Base-by-base conservation (phyloP, 2,113 vertebrate species). In the Rhinopithecus roxellana region DNA sequence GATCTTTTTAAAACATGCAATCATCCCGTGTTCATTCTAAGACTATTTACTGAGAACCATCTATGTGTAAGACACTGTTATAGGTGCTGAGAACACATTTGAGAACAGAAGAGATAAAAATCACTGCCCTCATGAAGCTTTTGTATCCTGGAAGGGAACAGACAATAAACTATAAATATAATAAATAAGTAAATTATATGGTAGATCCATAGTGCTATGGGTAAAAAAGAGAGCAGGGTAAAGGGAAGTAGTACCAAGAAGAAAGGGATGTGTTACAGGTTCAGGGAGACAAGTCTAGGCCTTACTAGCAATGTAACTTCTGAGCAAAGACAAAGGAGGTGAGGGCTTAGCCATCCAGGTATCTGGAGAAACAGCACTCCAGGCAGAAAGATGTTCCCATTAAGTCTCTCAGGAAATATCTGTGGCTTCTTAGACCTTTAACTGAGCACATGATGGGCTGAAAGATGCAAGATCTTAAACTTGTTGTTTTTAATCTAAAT, bases 401-500 rank as follows among this genome's bases (percentile, higher is more conserved):
- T 87, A 72, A 95, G 3, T 67, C 38, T 90, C 45, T 80, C 43
- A 69, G 27, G 75, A 72, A 84, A 80, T 70, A 70, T 72, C 85
- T 97, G 96, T 50, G 25, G 48, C 69, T 91, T 45, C 52, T 90
- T 45, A 72, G 25, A 43, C 30, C 35, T 81, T 93, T 80, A 93
- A 67, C 13, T 88, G 25, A 93, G 43, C 81, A 93, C 50, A 90
- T 83, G 6, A 74, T 70, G 32, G 48, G 27, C 59, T 87, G 2
- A 94, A 90, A 79, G 52, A 90, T 16, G 83, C 1, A 89, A 67
- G 35, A 92, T 95, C 93, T 93, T 75, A 92, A 93, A 95, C 35
- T 82, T 83, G 40, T n/a, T 85, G 61, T 69, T 90, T 96, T 90
- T 88, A 78, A 75, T 97, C 72, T 85, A 93, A 70, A 87, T 70